Conservation (phyloP, 2,888 invertebrate genomes). For the Lydus trimaculatus region DNA sequence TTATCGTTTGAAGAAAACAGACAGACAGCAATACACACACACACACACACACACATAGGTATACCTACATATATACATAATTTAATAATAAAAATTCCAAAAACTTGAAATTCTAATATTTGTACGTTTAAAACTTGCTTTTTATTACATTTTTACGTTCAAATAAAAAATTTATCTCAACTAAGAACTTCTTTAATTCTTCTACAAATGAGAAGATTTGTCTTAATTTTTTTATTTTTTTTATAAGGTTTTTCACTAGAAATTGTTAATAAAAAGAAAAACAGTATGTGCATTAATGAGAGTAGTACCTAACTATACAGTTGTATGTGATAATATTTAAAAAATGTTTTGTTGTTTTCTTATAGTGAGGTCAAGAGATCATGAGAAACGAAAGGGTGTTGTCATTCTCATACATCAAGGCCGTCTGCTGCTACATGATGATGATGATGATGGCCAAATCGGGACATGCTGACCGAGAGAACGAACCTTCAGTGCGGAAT, state of each 20-base stretch:
- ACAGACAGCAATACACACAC: too few relatives aligned
- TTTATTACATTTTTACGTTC: too few relatives aligned
- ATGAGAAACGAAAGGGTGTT: slow-evolving; percentile 33
- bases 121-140: too few relatives aligned
- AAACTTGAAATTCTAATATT: background rate
- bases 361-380: slow-evolving; percentile 21
- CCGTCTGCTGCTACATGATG: slow-evolving; percentile 41
- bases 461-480: slow-evolving; percentile 30
- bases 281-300: background rate
- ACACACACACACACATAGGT: too few relatives aligned
- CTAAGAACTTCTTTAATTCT: too few relatives aligned
- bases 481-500: slow-evolving; percentile 25
- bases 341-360: background rate
- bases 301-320: background rate
- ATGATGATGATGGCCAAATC: slow-evolving; percentile 41
- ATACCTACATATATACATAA: background rate
- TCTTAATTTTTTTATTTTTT: background rate
- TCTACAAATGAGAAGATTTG: too few relatives aligned
- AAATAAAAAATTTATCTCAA: too few relatives aligned
- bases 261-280: background rate
- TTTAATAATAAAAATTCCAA: background rate
- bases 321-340: background rate
- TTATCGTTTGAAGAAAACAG: background rate
- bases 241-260: background rate
- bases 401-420: slow-evolving; percentile 44